Base-by-base conservation (phyloP, 2,113 vertebrate species). In the Dendrocopos noguchii region DNA sequence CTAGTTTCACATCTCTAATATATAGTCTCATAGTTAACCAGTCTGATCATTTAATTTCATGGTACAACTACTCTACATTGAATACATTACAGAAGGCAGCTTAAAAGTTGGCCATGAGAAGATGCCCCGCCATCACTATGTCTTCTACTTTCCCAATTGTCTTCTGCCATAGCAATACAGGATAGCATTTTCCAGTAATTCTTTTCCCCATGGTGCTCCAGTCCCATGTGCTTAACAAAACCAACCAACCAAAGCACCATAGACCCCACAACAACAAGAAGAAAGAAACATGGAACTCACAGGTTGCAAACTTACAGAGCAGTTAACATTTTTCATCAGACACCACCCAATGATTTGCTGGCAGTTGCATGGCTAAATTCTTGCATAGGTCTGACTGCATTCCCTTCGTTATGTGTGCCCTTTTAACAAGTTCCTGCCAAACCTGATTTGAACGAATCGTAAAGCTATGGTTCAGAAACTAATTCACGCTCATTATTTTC, bases 1-100 rank as follows among this genome's bases (percentile, higher is more conserved):
- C 46, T 92, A 65, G 75, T 83, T 93, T 87, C 68, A 52, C 53
- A 67, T 80, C 27, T 80, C 76, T 84, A 60, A 95, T 83, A 74
- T 71, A 88, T 80, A 67, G 52, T 81, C 75, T 87, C 47, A 93
- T 21, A 88, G 50, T 84, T 96, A 95, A 91, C 74, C 77, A 93
- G 46, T 94, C 64, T 88, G 67, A 88, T 92, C 36, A 87, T 79
- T 81, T 81, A 90, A 85, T 95, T 94, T 93, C 79, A 92, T 91
- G 73, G 73, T 88, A 47, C 28, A 87, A 68, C 73, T 71, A 36
- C 33, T 93, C 76, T 67, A 47, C 0, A 0, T 42, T 84, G 83
- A 85, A 80, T 94, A 75, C 64, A 70, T 87, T 9, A 74, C 78
- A 34, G 39, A 85, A 82, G 15, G 4, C 52, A 83, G 24, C 80